Percentiles rank a stretch among this genome's conserved stretches.
Conservation (phyloP, 2,888 invertebrate genomes). For the Dione juno region DNA sequence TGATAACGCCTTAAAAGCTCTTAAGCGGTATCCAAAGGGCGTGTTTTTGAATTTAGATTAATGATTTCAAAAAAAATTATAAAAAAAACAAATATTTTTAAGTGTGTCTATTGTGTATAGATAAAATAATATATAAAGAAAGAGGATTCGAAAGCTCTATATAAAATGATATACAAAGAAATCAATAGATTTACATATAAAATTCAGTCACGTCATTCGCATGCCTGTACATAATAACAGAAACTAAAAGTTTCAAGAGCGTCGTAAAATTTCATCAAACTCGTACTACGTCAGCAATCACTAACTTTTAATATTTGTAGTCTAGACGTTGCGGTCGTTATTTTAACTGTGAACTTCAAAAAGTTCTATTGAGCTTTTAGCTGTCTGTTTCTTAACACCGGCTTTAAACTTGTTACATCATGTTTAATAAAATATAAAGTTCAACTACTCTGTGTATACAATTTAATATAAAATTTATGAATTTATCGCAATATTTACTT, state of each 20-base stretch:
- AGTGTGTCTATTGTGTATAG: too few relatives aligned
- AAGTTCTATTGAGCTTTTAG: not conserved
- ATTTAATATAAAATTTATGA: too few relatives aligned
- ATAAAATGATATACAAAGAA: too few relatives aligned
- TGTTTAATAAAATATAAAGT: conserved; percentile 1
- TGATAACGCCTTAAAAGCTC: too few relatives aligned
- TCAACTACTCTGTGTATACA: not conserved
- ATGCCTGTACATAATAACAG: conserved; percentile 26
- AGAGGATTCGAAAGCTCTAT: too few relatives aligned
- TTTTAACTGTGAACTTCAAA: conserved; percentile 25
- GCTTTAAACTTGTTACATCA: not conserved
- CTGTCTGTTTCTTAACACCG: conserved; percentile 8
- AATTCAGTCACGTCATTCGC: conserved; percentile 14
- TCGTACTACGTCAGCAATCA: conserved; percentile 32
- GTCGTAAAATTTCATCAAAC: conserved; percentile 32
- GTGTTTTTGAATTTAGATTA: too few relatives aligned
- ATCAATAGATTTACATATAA: too few relatives aligned
- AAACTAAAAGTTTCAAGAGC: conserved; percentile 20
- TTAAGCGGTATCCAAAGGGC: too few relatives aligned
- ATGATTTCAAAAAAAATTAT: too few relatives aligned
- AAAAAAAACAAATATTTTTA: too few relatives aligned
- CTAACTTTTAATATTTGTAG: conserved; percentile 42
- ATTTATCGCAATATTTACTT: too few relatives aligned
- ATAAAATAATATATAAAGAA: too few relatives aligned
- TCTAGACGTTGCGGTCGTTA: conserved; percentile 38